Evolutionary conservation across 2,888 invertebrate species (phyloP).

Genomic region (Mimumesa dahlbomi): DNA sequence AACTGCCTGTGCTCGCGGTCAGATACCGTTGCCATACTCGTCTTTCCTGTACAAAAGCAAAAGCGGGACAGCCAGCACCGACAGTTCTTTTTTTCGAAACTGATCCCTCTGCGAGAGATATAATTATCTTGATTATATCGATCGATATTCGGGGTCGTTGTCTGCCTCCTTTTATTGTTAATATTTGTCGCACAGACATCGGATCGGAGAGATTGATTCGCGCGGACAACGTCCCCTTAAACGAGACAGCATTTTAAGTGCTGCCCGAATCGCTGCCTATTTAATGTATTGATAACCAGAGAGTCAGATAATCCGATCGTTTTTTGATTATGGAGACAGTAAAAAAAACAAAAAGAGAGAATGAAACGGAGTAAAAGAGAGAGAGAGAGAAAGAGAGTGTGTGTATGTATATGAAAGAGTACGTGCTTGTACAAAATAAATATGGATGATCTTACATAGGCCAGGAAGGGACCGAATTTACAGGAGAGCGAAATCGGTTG

Average conservation of each 20-base stretch:
- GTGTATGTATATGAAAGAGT: background rate
- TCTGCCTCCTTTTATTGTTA: slow-evolving; percentile 5
- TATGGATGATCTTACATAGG: background rate
- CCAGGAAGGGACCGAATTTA: background rate
- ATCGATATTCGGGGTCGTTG: slow-evolving; percentile 4
- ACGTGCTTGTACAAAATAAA: slow-evolving; percentile 13
- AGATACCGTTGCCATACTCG: slow-evolving; percentile 16
- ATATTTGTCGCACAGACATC: no score
- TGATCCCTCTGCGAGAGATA: background rate
- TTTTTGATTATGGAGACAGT: background rate
- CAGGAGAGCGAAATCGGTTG: slow-evolving; percentile 19
- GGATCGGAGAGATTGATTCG: no score
- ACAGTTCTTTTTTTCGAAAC: slow-evolving; percentile 8
- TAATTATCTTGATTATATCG: slow-evolving; percentile 12
- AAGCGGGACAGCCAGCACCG: slow-evolving; percentile 8
- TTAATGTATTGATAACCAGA: background rate
- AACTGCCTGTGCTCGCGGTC: slow-evolving; percentile 27
- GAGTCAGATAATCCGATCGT: background rate
- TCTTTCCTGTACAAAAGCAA: slow-evolving; percentile 20
- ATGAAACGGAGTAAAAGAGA: background rate
- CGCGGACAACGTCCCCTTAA: no score
- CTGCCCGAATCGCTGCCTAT: background rate
- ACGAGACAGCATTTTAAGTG: background rate
- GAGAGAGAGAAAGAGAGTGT: slow-evolving; percentile 1
- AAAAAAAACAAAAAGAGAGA: background rate